Percentiles rank a stretch among this genome's conserved stretches.
Evolutionary conservation across 1,140 invertebrate genomes (phyloP).

Genomic region (Apis florea): DNA sequence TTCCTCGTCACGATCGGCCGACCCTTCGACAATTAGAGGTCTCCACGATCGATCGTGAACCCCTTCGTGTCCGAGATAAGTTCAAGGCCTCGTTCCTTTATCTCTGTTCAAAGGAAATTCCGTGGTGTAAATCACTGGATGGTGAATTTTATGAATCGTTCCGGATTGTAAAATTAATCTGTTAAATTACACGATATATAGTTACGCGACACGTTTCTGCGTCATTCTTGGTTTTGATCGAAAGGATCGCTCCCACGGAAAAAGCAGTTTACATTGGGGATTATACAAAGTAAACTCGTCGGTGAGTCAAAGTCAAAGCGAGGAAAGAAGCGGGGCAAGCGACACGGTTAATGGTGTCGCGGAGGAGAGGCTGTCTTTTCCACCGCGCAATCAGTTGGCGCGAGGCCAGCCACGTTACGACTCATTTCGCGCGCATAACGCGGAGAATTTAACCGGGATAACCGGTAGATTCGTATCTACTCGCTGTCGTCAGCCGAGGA

Average conservation of each 20-base stretch:
- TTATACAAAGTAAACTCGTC: not conserved
- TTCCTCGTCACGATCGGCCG: conserved; percentile 11
- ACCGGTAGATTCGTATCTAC: conserved; percentile 10
- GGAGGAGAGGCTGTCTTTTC: conserved; percentile 5
- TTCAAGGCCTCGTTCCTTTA: not conserved
- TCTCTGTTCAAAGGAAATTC: not conserved
- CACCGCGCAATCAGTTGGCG: not conserved
- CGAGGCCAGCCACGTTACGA: not conserved
- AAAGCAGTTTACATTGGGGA: conserved; percentile 40
- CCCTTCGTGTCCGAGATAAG: not conserved
- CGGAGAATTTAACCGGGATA: not conserved
- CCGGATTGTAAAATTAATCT: no score
- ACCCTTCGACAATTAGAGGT: conserved; percentile 26
- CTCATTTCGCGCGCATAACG: conserved; percentile 40
- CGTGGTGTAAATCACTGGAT: no score
- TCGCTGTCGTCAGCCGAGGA: conserved; percentile 22
- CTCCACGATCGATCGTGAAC: conserved; percentile 18
- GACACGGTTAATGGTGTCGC: conserved; percentile 11
- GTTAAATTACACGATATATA: not conserved
- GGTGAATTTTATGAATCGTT: not conserved
- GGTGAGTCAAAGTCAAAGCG: not conserved
- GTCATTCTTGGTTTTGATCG: conserved; percentile 26
- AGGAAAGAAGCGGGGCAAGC: not conserved
- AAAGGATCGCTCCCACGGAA: conserved; percentile 4
- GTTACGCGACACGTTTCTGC: not conserved